A percentile compares a stretch with the other conserved stretches of the same genome.
Conservation (phyloP, 2,797 vertebrate genomes). For the Miichthys miiuy region DNA sequence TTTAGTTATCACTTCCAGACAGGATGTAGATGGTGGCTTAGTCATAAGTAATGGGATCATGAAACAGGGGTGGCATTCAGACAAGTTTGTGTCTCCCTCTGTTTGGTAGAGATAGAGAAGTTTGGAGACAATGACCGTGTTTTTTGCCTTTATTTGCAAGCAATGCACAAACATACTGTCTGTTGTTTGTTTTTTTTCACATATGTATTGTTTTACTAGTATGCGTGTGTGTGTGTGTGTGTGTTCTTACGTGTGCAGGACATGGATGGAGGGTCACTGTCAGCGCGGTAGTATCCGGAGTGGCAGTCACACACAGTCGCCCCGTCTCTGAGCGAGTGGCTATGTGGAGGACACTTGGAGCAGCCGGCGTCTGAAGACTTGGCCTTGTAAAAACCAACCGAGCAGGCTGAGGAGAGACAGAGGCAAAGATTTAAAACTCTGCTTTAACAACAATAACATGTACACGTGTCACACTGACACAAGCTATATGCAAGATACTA, state of each 20-base stretch:
- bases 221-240: slow-evolving; percentile 23
- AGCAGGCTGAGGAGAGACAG: slow-evolving; percentile 88
- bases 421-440: neutral
- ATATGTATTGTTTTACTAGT: slow-evolving; percentile 30
- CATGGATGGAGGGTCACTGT: slow-evolving; percentile 93
- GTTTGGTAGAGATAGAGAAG: slow-evolving; percentile 69
- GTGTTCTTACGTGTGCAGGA: slow-evolving; percentile 94
- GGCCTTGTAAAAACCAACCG: slow-evolving; percentile 94
- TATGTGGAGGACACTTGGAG: slow-evolving; percentile 95
- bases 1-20: slow-evolving; percentile 75
- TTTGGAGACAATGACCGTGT: slow-evolving; percentile 52
- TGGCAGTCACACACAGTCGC: slow-evolving; percentile 93
- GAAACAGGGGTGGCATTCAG: slow-evolving; percentile 76
- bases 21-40: slow-evolving; percentile 79
- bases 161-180: slow-evolving; percentile 36
- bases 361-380: slow-evolving; percentile 90
- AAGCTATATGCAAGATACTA: neutral
- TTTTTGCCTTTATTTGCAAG: slow-evolving; percentile 56
- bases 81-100: slow-evolving; percentile 64
- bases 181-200: slow-evolving; percentile 38
- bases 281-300: slow-evolving; percentile 91
- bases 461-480: neutral
- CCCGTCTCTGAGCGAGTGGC: slow-evolving; percentile 93
- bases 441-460: neutral
- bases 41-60: slow-evolving; percentile 81